Base-by-base conservation (phyloP, 2,888 invertebrate species). In the Lacanobia oleracea region DNA sequence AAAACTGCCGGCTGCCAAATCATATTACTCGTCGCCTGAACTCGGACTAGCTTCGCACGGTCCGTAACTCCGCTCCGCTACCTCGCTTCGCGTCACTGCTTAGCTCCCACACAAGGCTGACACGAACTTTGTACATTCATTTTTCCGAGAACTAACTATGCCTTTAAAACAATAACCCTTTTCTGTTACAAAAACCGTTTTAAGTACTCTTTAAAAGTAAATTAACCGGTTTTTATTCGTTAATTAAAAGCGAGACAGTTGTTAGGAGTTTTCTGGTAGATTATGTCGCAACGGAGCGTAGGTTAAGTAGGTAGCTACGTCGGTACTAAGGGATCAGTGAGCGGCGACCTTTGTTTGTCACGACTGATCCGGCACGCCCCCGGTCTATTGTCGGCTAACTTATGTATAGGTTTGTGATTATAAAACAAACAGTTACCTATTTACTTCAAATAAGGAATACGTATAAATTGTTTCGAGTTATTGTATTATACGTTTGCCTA, bases 211-310 rank as follows among this genome's bases (percentile, higher is more conserved):
- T 81, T 69, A 67, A 72, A 75, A 77, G 76, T 81, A 85, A 86
- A 87, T 83, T 87, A 87, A 76, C 79, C 74, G 74, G 83, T 82
- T 75, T 73, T 84, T 73, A 75, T 84, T 81, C 71, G 75, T 83
- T 89, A 86, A 87, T 89, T 88, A 88, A 86, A 86, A 86, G 75
- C 60, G 69, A 79, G 78, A 70, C 75, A 77, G 81, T 85, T 86
- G 86, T 87, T 82, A 71, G 68, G 62, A 82, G 81, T 87, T 88
- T 81, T 83, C 77, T 74, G 67, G 68, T 81, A 79, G 81, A 82
- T 86, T 84, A 70, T 73, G 81, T 59, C 21, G 72, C 75, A 61
- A 84, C 81, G 79, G 86, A 83, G 81, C 71, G 73, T 83, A 72
- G 60, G 33, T 67, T 63, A 45, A 63, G 63, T 79, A 56, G 62